Percentiles rank a stretch among this genome's conserved stretches.
Conservation (phyloP, 2,797 vertebrate genomes). For the Danionella dracula region DNA sequence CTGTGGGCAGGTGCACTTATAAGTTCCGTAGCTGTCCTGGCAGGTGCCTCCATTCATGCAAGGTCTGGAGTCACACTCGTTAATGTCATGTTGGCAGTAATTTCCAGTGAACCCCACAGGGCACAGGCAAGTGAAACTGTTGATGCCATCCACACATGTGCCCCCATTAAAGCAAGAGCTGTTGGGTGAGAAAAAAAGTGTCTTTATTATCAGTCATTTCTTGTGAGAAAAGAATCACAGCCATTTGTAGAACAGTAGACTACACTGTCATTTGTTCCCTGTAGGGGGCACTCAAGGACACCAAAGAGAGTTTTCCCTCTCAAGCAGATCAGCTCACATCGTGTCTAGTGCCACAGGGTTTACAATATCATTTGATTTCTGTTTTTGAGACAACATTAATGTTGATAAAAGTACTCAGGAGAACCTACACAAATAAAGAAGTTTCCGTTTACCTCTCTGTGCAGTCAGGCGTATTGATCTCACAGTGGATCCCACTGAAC, state of each 20-base stretch:
- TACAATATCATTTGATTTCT: no score
- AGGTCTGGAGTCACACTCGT: constrained; percentile 90
- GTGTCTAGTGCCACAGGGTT: no score
- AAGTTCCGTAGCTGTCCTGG: constrained; percentile 93
- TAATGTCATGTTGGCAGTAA: constrained; percentile 93
- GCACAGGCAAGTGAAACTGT: constrained; percentile 88
- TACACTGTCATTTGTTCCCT: constrained; percentile 40
- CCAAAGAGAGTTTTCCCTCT: no score
- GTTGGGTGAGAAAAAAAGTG: no score
- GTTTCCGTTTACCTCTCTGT: constrained; percentile 97
- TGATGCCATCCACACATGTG: constrained; percentile 89
- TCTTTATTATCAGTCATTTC: no score
- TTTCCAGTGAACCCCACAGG: constrained; percentile 87
- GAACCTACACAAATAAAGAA: no score
- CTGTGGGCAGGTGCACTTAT: constrained; percentile 90
- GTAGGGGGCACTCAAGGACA: constrained; percentile 62
- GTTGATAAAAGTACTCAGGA: no score
- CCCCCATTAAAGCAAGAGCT: constrained; percentile 96
- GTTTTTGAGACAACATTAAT: no score
- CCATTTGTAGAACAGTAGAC: no score
- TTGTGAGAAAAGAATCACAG: no score
- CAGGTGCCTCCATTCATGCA: constrained; percentile 91
- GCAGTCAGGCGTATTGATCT: constrained; percentile 94
- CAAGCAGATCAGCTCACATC: no score
- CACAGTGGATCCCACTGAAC: constrained; percentile 92